Evolutionary conservation across 1,140 invertebrate genomes (phyloP), one percentile per base, ranked within the genome.

Genomic region (Aphis craccivora): DNA sequence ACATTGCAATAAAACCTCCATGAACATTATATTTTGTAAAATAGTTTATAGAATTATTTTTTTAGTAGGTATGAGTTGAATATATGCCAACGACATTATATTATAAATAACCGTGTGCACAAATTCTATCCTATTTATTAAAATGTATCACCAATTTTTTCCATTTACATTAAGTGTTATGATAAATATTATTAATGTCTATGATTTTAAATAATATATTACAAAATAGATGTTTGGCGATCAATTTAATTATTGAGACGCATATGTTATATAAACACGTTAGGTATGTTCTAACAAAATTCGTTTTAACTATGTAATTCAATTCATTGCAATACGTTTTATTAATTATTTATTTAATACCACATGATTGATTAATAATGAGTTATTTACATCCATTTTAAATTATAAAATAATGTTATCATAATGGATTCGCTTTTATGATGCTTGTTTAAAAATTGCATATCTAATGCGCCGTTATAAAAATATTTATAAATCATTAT

Each of bases 401-500:
- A n/a, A 76, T n/a, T 76, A n/a, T n/a, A 76, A 76, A 76, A 76
- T 6, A 76, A 76, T 76, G 20, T 6, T n/a, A 76, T n/a, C 14
- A 76, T 18, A 76, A 35, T 76, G 60, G 18, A n/a, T 76, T 76
- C 4, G 30, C 30, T 18, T 76, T 76, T 76, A n/a, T n/a, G 60
- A 76, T 20, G 60, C 14, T 67, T 67, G 55, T 67, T 76, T 76
- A n/a, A n/a, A 76, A 76, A 76, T 76, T 76, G 30, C 30, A 76
- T 76, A 76, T 35, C n/a, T 11, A 76, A n/a, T 20, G 60, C 60
- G n/a, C 60, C 14, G 60, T 76, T n/a, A 76, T 35, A n/a, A 76
- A 76, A 76, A 76, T n/a, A 76, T 76, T 76, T 76, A 76, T n/a
- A 30, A 76, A 76, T 35, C 30, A 76, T 76, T 76, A 76, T 76